Evolutionary conservation across 2,888 invertebrate species (phyloP).

Genomic region (Aricia artaxerxes): DNA sequence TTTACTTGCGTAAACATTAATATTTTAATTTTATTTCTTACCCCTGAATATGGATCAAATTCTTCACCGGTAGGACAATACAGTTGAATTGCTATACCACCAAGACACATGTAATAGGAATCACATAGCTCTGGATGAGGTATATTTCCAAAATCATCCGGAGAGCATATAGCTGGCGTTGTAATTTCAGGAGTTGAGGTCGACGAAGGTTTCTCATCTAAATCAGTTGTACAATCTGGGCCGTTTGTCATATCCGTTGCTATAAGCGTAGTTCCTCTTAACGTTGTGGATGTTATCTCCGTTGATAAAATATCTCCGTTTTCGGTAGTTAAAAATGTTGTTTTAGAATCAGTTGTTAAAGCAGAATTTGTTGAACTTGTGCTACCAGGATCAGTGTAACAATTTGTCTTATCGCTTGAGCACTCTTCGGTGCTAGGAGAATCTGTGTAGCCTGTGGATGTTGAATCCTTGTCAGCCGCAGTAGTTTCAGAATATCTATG

Average conservation of each 20-base stretch:
- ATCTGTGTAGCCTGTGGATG: neutral
- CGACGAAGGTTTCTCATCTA: neutral
- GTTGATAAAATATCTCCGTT: constrained; percentile 3
- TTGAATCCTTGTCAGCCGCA: neutral
- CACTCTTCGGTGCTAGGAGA: neutral
- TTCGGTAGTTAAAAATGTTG: neutral
- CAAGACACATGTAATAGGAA: constrained; percentile 35
- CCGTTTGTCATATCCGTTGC: neutral
- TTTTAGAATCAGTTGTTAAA: neutral
- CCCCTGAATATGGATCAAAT: constrained; percentile 28
- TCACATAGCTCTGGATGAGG: constrained; percentile 37
- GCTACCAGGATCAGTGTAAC: neutral
- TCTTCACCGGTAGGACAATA: constrained; percentile 34
- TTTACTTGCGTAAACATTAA: neutral
- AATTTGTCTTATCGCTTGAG: neutral
- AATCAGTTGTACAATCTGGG: constrained; percentile 5
- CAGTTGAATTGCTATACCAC: constrained; percentile 33
- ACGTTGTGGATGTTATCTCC: neutral
- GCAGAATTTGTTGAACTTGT: neutral
- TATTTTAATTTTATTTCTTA: neutral
- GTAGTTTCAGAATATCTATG: neutral
- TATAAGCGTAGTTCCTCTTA: constrained; percentile 9
- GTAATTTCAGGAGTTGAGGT: constrained; percentile 28
- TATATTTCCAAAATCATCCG: constrained; percentile 32
- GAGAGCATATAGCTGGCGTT: constrained; percentile 35